These are phyloP conservation scores for Lutjanus argentimaculatus DNA, from an alignment of 2,797 vertebrate genomes.

Conservation along the genomic window DNA sequence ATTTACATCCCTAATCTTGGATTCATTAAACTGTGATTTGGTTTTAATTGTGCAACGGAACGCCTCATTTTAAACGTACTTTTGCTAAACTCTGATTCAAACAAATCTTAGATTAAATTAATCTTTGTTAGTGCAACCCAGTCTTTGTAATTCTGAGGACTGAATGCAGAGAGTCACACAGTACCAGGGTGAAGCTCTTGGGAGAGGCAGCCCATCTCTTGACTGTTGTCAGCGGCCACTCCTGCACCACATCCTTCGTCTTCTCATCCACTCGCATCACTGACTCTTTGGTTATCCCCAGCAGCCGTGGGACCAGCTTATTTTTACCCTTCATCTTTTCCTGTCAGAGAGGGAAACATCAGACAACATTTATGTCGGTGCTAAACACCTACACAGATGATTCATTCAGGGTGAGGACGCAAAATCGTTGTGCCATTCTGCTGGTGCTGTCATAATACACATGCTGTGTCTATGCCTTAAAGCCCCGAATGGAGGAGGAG, in stretches of 20 bases:
- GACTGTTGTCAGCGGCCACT: slow-evolving; percentile 97
- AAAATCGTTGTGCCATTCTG: slow-evolving; percentile 31
- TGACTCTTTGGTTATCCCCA: slow-evolving; percentile 98
- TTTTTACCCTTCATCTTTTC: slow-evolving; percentile 99
- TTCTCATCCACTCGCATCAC: slow-evolving; percentile 99
- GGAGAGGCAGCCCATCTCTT: slow-evolving; percentile 99
- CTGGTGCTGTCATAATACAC: slow-evolving; percentile 36
- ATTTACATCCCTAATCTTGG: no score
- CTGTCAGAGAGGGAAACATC: slow-evolving; percentile 80
- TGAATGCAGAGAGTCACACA: slow-evolving; percentile 23
- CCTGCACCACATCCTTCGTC: slow-evolving; percentile 98
- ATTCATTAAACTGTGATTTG: no score
- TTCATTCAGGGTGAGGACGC: slow-evolving; percentile 54
- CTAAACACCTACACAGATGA: slow-evolving; percentile 76
- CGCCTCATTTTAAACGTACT: no score
- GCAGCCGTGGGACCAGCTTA: slow-evolving; percentile 95
- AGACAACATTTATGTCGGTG: slow-evolving; percentile 48
- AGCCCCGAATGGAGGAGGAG: slow-evolving; percentile 23
- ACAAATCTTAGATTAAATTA: no score
- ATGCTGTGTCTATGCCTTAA: slow-evolving; percentile 35
- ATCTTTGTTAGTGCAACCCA: no score
- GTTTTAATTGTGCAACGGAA: no score
- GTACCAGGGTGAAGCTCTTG: slow-evolving; percentile 99
- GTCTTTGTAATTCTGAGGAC: neutral
- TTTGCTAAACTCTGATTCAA: no score